Evolutionary conservation across 2,797 vertebrate species (phyloP), one percentile per base, ranked within the genome.

Genomic region (Rachycentron canadum): DNA sequence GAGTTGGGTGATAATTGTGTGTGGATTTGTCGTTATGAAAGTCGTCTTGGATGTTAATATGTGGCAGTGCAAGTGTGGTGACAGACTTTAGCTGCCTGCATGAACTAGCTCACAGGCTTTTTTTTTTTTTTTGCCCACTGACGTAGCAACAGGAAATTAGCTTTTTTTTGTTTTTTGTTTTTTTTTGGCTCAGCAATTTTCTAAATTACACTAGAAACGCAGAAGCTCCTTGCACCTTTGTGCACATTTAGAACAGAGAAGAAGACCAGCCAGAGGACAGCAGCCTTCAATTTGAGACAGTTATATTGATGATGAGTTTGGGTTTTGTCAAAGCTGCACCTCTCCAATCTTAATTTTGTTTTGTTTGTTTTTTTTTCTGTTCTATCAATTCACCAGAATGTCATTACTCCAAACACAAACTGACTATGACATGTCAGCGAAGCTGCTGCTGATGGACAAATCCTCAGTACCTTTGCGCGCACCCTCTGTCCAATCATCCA

Each of bases 331-430:
- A 64, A 76, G 26, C 3, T 7, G 7, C 32, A 16, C 11, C 7
- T 40, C 4, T 59, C 17, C 6, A 55, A 12, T 30, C 60, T 17
- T 25, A 13, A 19, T 1, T 25, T 12, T 36, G 10, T 34, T 68
- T 41, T 0, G 0, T 58, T 21, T 21, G 40, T 40, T 56, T 56
- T 56, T 25, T 16, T 52, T 32, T 11, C 16, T n/a, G n/a, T n/a
- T n/a, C n/a, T n/a, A 47, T 32, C 1, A 28, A 4, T 36, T 62
- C 34, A 28, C 7, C 19, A 8, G 14, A 47, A n/a, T 52, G 28
- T 56, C 50, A 43, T 30, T 32, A 23, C 10, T 58, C 23, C 60
- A 47, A 64, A 61, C 23, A 41, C 36, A 68, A 67, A 58, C 11
- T 26, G 16, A 32, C 49, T 55, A 23, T 26, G 52, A 50, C 53